A percentile compares a stretch with the other conserved stretches of the same genome.
These are phyloP conservation scores for Bothrops jararaca DNA, from an alignment of 2,113 vertebrate genomes.

Conservation along the genomic window DNA sequence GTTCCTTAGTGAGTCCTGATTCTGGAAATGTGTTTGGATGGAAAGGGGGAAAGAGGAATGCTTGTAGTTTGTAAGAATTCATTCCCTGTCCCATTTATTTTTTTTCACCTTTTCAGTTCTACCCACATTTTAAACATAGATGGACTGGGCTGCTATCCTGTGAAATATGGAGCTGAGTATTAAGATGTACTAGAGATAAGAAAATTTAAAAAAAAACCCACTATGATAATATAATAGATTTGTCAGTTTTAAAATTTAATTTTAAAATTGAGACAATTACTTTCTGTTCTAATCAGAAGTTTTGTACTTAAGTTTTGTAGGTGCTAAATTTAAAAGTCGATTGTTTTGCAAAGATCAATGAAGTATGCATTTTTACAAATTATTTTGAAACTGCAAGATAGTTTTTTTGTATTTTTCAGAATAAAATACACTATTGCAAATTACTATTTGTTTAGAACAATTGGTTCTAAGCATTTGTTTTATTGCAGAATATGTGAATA, in stretches of 20 bases:
- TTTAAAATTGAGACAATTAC: conserved; percentile 50
- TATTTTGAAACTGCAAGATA: neutral
- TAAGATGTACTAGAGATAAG: neutral
- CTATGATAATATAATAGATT: neutral
- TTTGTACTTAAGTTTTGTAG: conserved; percentile 25
- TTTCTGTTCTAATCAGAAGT: conserved; percentile 34
- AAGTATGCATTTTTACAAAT: neutral
- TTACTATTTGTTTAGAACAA: neutral
- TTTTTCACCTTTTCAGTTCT: neutral
- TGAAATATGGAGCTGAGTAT: neutral
- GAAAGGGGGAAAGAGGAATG: neutral
- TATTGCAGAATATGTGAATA: neutral
- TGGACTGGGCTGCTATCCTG: neutral
- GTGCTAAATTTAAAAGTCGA: conserved; percentile 37
- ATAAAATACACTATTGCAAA: neutral
- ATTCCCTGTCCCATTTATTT: neutral
- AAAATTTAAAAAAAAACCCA: neutral
- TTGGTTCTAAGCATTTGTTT: neutral
- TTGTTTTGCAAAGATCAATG: neutral
- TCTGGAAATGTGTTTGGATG: neutral
- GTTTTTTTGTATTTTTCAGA: neutral
- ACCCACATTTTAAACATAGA: neutral
- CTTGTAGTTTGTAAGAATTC: neutral
- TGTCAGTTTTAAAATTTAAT: conserved; percentile 21
- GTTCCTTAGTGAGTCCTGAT: neutral